Evolutionary conservation across 2,797 vertebrate species (phyloP), one percentile per base, ranked within the genome.

Genomic region (Jordanella pulchra): DNA sequence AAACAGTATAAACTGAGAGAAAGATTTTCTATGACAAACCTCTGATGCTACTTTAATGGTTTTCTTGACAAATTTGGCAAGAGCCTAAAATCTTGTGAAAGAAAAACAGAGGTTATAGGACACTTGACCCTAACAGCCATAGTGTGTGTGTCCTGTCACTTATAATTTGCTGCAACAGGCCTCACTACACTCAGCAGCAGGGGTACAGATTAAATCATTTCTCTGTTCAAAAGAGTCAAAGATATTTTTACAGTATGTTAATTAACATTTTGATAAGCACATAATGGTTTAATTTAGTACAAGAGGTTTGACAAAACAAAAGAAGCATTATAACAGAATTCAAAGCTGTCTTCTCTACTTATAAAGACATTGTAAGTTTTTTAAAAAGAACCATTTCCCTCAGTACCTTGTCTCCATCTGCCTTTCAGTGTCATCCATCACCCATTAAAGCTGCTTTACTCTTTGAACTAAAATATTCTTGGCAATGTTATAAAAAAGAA

Each of bases 371-470:
- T 61, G 7, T 23, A 18, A n/a, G 39, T 32, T 61, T 61, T 61
- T n/a, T 2, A 23, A n/a, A 61, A 3, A 23, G 23, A 63, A n/a
- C n/a, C 4, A 42, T 44, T 44, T 71, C 53, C 17, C 75, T 67
- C 72, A 61, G 56, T 78, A 66, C 80, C 82, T 77, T 65, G 79
- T 72, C 75, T 64, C 60, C 80, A 67, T 60, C 23, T 67, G 30
- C 77, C 77, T 80, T 87, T 84, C 84, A 74, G 78, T 76, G 53
- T 78, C 80, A 90, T 88, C 82, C 80, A 89, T 87, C 84, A 89
- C 85, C 69, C 56, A 3, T 65, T 73, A 74, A 84, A 79, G 75
- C 88, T 84, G 67, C 70, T 17, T 13, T 74, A 87, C 68, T 78
- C 82, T 88, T 89, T 86, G 28, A 32, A 73, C 81, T 81, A 68